Percentiles rank a stretch among this genome's conserved stretches.
Conservation (phyloP, 2,888 invertebrate genomes). For the Ramazzottius varieornatus region DNA sequence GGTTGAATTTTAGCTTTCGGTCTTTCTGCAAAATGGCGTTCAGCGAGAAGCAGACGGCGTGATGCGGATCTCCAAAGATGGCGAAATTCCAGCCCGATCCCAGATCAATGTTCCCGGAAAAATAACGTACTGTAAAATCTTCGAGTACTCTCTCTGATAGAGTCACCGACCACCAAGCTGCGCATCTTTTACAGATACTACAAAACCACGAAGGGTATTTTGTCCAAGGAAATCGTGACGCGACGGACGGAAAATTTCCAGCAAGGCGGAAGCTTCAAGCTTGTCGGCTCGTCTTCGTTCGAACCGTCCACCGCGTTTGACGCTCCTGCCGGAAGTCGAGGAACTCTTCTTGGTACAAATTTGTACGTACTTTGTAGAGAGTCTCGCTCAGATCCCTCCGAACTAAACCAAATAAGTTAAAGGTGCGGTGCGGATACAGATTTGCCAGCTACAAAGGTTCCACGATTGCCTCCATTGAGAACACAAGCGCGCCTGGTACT, state of each 20-base stretch:
- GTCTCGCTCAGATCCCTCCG: too few relatives aligned
- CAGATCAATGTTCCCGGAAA: not conserved
- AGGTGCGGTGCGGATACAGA: not conserved
- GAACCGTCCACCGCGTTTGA: too few relatives aligned
- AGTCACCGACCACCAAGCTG: too few relatives aligned
- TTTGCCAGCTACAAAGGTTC: not conserved
- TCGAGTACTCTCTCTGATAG: too few relatives aligned
- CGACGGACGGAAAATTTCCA: not conserved
- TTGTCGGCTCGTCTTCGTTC: too few relatives aligned
- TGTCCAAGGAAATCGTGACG: not conserved
- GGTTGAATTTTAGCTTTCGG: not conserved
- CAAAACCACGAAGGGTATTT: not conserved
- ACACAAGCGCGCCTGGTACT: too few relatives aligned
- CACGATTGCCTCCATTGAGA: not conserved
- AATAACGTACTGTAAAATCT: too few relatives aligned
- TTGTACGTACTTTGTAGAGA: too few relatives aligned
- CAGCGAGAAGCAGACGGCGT: not conserved
- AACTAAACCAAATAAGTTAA: too few relatives aligned
- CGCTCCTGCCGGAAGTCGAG: constrained; percentile 11
- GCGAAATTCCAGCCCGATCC: not conserved
- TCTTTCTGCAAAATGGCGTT: not conserved
- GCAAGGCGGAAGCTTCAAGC: not conserved
- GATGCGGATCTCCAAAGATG: not conserved
- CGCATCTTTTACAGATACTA: not conserved
- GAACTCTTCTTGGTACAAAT: constrained; percentile 23